Evolutionary conservation across 1,140 invertebrate species (phyloP).

Genomic region (Drosophila auraria): DNA sequence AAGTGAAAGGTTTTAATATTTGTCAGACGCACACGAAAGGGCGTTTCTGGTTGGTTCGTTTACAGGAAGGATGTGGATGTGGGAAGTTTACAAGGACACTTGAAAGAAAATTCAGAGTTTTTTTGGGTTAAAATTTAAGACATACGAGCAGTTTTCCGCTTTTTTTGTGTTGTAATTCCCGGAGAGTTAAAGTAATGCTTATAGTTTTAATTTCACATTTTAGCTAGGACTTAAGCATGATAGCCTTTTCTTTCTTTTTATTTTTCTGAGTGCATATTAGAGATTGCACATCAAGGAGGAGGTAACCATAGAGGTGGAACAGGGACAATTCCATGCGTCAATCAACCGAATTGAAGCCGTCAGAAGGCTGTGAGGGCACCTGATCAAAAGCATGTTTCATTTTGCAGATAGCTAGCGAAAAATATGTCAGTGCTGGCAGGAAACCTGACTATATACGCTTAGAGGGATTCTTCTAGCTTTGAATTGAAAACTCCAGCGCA

Average conservation of each 20-base stretch:
- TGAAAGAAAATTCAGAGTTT: background rate
- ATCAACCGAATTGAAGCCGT: slow-evolving; percentile 19
- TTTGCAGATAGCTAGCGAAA: slow-evolving; percentile 3
- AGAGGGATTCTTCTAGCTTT: background rate
- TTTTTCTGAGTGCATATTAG: background rate
- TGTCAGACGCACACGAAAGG: slow-evolving; percentile 42
- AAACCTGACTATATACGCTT: background rate
- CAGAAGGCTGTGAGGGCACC: background rate
- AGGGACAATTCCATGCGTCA: slow-evolving; percentile 6
- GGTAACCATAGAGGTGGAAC: background rate
- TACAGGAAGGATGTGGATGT: slow-evolving; percentile 1
- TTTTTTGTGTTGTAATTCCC: too few species aligned
- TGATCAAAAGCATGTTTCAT: slow-evolving; percentile 9
- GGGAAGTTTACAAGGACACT: background rate
- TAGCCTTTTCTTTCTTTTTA: background rate
- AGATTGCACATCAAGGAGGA: background rate
- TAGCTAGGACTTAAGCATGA: background rate
- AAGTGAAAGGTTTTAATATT: slow-evolving; percentile 66
- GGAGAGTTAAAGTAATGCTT: background rate
- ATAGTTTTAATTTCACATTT: background rate
- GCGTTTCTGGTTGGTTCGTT: background rate
- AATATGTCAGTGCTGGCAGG: slow-evolving; percentile 2
- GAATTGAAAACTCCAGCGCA: background rate
- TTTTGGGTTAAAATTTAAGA: background rate
- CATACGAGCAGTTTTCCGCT: background rate